A percentile compares a stretch with the other conserved stretches of the same genome.
Evolutionary conservation across 2,113 vertebrate species (phyloP).

Genomic region (Caretta caretta): DNA sequence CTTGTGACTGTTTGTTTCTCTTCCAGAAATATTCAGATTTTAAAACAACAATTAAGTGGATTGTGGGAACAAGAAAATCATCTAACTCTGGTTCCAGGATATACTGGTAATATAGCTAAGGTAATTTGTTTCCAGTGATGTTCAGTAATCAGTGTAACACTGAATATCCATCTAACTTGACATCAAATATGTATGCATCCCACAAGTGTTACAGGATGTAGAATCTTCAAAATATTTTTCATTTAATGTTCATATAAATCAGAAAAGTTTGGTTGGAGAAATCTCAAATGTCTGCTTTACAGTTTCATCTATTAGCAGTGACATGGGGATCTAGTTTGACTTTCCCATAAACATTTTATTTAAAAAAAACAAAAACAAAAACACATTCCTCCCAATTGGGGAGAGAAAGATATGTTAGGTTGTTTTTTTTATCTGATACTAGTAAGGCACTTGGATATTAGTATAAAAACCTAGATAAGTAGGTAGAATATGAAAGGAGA

Average conservation of each 20-base stretch:
- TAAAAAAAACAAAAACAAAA: no score
- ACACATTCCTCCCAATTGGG: not conserved
- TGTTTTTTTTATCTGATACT: not conserved
- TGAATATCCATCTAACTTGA: not conserved
- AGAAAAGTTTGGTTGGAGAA: not conserved
- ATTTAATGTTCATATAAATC: not conserved
- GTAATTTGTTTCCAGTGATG: constrained; percentile 71
- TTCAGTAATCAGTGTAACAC: not conserved
- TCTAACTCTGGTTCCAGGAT: constrained; percentile 86
- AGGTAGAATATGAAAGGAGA: not conserved
- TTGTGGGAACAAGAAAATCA: constrained; percentile 86
- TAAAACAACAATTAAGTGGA: constrained; percentile 87
- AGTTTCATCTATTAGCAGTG: not conserved
- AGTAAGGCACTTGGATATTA: not conserved
- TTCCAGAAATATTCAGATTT: constrained; percentile 87
- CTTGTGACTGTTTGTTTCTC: not conserved
- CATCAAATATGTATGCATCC: not conserved
- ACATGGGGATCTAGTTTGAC: not conserved
- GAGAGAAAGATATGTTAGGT: not conserved
- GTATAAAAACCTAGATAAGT: not conserved
- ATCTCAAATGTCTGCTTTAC: not conserved
- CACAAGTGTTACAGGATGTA: not conserved
- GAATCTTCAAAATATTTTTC: not conserved
- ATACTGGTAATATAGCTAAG: constrained; percentile 89
- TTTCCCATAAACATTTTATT: not conserved